Percentiles rank a stretch among this genome's conserved stretches.
phyloP scores from a whole-genome alignment of 2,113 vertebrate genomes.

The Gallinago media region DNA sequence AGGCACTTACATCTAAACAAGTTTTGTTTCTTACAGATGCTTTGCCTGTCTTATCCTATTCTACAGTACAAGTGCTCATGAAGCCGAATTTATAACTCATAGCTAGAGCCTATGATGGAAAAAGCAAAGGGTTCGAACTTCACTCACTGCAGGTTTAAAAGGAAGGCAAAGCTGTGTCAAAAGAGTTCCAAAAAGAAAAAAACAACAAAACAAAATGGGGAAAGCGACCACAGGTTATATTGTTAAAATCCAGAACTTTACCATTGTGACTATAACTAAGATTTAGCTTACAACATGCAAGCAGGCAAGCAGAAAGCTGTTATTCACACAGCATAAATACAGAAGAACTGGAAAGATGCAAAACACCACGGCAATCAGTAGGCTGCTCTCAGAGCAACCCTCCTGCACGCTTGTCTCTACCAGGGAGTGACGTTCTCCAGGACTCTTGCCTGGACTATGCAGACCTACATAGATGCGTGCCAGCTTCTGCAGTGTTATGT shows the following conservation, averaged over 20 bases:
- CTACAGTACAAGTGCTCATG: not conserved
- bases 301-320: not conserved
- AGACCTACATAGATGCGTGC: not conserved
- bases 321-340: not conserved
- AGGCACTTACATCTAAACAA: constrained; percentile 20
- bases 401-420: not conserved
- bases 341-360: not conserved
- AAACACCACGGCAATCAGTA: not conserved
- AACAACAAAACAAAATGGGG: not conserved
- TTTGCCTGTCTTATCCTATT: constrained; percentile 31
- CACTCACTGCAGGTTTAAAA: not conserved
- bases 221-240: not conserved
- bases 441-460: not conserved
- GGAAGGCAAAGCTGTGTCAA: not conserved
- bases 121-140: not conserved
- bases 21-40: constrained; percentile 24
- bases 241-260: not conserved
- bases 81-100: constrained; percentile 9
- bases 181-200: not conserved
- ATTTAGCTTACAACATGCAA: not conserved
- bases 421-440: not conserved
- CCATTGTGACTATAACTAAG: not conserved
- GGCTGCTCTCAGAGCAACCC: not conserved
- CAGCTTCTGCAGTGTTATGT: not conserved
- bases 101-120: not conserved